Conservation (phyloP, 2,797 vertebrate species). For the Antennarius maculatus region DNA sequence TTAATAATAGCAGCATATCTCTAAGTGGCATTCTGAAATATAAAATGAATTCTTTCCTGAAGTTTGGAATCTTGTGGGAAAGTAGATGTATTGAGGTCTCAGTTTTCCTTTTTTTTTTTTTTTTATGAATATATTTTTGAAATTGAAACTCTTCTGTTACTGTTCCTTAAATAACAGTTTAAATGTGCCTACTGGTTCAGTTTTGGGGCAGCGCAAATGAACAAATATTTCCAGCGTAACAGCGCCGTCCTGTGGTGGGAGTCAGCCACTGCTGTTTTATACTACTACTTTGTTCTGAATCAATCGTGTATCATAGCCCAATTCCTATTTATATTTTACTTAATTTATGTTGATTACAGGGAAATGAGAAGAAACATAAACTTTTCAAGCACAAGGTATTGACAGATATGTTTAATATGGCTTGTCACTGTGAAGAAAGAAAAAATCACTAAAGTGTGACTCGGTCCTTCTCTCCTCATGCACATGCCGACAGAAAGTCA, state of each 20-base stretch:
- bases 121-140: background rate
- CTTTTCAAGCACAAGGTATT: conserved; percentile 67
- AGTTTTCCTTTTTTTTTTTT: too few species aligned
- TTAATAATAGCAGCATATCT: background rate
- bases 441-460: conserved; percentile 52
- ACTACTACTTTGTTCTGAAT: conserved; percentile 49
- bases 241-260: conserved; percentile 65
- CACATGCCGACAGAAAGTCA: too few species aligned
- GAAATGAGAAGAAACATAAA: conserved; percentile 49
- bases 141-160: background rate
- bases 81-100: too few species aligned
- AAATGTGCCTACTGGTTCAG: conserved; percentile 34
- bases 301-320: conserved; percentile 52
- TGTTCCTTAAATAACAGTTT: background rate
- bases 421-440: conserved; percentile 36
- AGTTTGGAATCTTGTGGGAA: too few species aligned
- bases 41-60: too few species aligned
- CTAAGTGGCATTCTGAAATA: background rate
- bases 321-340: conserved; percentile 72
- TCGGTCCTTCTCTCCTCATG: too few species aligned
- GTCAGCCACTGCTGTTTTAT: conserved; percentile 22
- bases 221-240: conserved; percentile 38
- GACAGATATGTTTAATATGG: conserved; percentile 31
- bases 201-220: conserved; percentile 10
- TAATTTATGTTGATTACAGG: conserved; percentile 70